Conservation (phyloP, 2,113 vertebrate genomes). For the Delphinapterus leucas region DNA sequence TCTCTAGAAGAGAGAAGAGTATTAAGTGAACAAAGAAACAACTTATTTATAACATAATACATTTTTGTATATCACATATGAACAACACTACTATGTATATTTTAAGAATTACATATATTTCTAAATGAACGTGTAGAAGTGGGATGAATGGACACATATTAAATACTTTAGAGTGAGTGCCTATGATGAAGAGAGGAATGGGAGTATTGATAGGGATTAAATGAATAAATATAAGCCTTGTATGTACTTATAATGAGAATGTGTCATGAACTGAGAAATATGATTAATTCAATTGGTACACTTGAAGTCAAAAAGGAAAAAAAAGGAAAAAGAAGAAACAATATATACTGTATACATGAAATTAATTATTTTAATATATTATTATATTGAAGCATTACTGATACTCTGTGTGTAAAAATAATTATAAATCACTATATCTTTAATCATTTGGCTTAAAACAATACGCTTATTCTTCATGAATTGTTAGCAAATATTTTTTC, state of each 20-base stretch:
- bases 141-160: not conserved
- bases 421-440: not conserved
- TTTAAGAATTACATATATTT: not conserved
- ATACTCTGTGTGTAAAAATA: not conserved
- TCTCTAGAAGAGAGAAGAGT: not conserved
- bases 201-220: not conserved
- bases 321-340: not conserved
- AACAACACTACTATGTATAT: not conserved
- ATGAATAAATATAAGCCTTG: not conserved
- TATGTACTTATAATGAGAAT: not conserved
- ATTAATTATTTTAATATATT: not conserved
- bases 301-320: not conserved
- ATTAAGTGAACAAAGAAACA: not conserved
- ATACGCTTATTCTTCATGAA: not conserved
- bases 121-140: not conserved
- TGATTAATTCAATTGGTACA: not conserved
- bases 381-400: not conserved
- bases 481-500: not conserved
- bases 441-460: not conserved
- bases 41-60: not conserved
- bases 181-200: not conserved
- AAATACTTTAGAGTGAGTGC: not conserved
- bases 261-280: not conserved
- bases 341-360: not conserved
- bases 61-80: not conserved